Base-by-base conservation (phyloP, 2,888 invertebrate species). In the Parasteatoda lunata region DNA sequence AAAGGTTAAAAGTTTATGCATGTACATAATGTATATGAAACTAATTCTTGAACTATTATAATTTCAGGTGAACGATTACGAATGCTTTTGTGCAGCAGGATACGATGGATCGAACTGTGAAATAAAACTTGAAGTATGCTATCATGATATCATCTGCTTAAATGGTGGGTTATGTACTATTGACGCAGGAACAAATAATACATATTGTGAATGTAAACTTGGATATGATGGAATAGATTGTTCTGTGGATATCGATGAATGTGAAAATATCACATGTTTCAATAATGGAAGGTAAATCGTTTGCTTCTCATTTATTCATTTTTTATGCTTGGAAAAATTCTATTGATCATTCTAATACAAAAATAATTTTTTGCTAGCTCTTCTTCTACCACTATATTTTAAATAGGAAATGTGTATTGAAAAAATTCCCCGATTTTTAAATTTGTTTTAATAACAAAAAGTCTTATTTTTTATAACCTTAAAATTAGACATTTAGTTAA, bases 221-320 rank as follows among this genome's bases (percentile, higher is more conserved):
- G 88, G 84, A n/a, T 88, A 75, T 66, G 7, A 8, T 5, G 88
- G 84, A 15, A 77, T 75, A 54, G 88, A 88, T 15, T 88, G 88
- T 52, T 84, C 84, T 45, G 9, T 77, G 5, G 79, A 88, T 13
- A 69, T 88, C n/a, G 77, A 88, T 48, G 88, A 84, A 9, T 88
- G 88, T 59, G 65, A 66, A 54, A 75, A 69, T n/a, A 64, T 73
- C 15, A 75, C 77, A 13, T 88, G 88, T 30, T 9, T 59, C n/a
- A 80, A 88, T 80, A 80, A 80, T 48, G 88, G 84, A 59, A 88
- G 84, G 88, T 81, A 81, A 66, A 59, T 15, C 13, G 52, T 70
- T 30, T 30, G 30, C 30, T 30, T 30, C 30, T 30, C 30, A 30
- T 30, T 30, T 30, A 30, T 30, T 30, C 30, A 30, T 30, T 30